phyloP scores from a whole-genome alignment of 2,888 invertebrate species.

The Koerneria pararmatus region DNA sequence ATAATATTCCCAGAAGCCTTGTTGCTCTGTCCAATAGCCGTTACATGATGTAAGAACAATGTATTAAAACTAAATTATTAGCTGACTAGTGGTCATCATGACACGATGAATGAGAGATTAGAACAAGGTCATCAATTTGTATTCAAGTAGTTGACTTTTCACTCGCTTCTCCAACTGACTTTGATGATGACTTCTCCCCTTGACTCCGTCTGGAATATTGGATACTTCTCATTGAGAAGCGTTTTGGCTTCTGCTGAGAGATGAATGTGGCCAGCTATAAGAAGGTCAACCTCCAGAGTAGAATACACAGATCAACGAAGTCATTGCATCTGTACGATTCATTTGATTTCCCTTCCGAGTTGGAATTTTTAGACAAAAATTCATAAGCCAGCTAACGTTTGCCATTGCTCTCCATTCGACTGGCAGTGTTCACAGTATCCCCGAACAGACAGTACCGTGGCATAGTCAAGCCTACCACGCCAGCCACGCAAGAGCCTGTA shows the following conservation, averaged over 20 bases:
- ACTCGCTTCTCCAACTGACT: too few species aligned
- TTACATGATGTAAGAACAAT: too few species aligned
- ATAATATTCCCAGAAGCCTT: too few species aligned
- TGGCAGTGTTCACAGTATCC: slow-evolving; percentile 55
- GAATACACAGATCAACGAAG: too few species aligned
- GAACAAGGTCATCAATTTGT: too few species aligned
- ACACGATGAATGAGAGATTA: too few species aligned
- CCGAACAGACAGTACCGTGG: slow-evolving; percentile 52
- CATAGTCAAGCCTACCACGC: slow-evolving; percentile 51
- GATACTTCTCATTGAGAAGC: slow-evolving; percentile 15
- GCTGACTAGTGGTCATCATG: too few species aligned
- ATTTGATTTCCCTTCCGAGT: background rate
- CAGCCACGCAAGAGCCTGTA: slow-evolving; percentile 42
- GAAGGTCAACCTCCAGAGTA: too few species aligned
- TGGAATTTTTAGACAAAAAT: background rate
- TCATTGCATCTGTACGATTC: slow-evolving; percentile 32
- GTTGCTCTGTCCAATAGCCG: too few species aligned
- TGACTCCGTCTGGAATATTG: slow-evolving; percentile 39
- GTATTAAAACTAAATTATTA: too few species aligned
- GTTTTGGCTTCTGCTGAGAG: slow-evolving; percentile 25
- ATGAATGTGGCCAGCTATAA: slow-evolving; percentile 28
- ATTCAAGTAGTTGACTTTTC: too few species aligned
- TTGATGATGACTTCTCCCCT: slow-evolving; percentile 52
- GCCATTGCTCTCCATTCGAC: slow-evolving; percentile 53
- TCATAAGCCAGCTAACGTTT: slow-evolving; percentile 43